A percentile compares a stretch with the other conserved stretches of the same genome.
Conservation (phyloP, 1,140 invertebrate genomes). For the Aphelinus certus region DNA sequence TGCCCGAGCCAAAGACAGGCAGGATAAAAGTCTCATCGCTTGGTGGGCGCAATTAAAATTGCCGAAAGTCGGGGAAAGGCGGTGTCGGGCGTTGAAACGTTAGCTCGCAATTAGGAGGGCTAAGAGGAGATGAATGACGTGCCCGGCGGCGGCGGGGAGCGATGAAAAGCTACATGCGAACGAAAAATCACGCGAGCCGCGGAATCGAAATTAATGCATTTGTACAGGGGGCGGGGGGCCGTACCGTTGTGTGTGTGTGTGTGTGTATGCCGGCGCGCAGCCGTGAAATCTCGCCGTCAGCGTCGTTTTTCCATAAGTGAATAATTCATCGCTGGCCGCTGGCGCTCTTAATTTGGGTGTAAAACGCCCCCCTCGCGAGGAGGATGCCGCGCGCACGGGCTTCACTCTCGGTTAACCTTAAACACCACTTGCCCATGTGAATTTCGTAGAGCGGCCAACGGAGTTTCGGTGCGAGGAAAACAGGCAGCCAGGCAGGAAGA, state of each 20-base stretch:
- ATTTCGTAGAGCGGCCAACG: not conserved
- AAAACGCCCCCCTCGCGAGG: not conserved
- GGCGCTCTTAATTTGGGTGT: constrained; percentile 23
- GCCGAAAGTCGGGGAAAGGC: too few relatives aligned
- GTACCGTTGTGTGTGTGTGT: too few relatives aligned
- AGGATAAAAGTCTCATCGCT: too few relatives aligned
- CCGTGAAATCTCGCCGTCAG: not conserved
- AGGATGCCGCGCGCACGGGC: too few relatives aligned
- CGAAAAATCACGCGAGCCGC: not conserved
- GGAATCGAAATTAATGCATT: not conserved
- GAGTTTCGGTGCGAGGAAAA: not conserved
- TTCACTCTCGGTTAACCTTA: constrained; percentile 27
- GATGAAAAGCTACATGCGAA: not conserved
- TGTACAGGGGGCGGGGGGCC: not conserved
- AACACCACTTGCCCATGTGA: constrained; percentile 22
- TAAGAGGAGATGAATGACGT: too few relatives aligned
- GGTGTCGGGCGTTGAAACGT: too few relatives aligned
- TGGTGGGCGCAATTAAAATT: too few relatives aligned
- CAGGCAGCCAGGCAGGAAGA: constrained; percentile 21
- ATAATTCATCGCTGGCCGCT: constrained; percentile 14
- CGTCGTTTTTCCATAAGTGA: constrained; percentile 14
- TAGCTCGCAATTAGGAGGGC: too few relatives aligned
- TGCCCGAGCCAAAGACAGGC: too few relatives aligned
- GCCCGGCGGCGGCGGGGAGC: not conserved
- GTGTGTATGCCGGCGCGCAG: too few relatives aligned